Percentiles rank a stretch among this genome's conserved stretches.
Evolutionary conservation across 2,888 invertebrate genomes (phyloP).

Genomic region (Hypomecis atomaria): DNA sequence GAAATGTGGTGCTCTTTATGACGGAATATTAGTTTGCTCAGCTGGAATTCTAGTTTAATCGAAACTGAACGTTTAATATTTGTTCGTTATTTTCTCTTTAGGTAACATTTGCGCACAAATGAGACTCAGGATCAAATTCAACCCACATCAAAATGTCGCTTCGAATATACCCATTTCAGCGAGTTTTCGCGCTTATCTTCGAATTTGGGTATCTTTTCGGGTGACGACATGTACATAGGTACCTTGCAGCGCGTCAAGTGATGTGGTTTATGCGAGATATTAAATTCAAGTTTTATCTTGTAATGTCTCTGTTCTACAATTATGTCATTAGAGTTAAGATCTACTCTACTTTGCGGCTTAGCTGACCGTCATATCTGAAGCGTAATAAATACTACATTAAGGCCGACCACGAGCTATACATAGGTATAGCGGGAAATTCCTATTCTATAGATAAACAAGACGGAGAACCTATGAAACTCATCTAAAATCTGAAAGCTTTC

Average conservation of each 20-base stretch:
- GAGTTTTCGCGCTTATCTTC: slow-evolving; percentile 25
- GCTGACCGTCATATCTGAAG: too few species aligned
- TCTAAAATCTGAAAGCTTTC: too few species aligned
- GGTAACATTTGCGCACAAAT: slow-evolving; percentile 24
- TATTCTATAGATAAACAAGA: too few species aligned
- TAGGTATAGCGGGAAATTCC: too few species aligned
- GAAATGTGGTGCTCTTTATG: slow-evolving; percentile 59
- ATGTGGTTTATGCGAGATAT: slow-evolving; percentile 9
- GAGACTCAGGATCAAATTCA: slow-evolving; percentile 21
- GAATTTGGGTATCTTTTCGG: slow-evolving; percentile 24
- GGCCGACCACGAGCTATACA: too few species aligned
- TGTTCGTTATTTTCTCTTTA: slow-evolving; percentile 4
- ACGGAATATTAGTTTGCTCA: slow-evolving; percentile 55
- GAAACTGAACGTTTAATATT: slow-evolving; percentile 10
- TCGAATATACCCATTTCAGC: slow-evolving; percentile 28
- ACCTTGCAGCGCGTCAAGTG: slow-evolving; percentile 4
- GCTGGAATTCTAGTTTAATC: slow-evolving; percentile 23
- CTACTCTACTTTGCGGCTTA: too few species aligned
- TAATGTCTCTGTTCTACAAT: too few species aligned
- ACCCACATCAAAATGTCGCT: slow-evolving; percentile 34
- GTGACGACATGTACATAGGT: slow-evolving; percentile 21
- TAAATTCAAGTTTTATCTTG: not conserved
- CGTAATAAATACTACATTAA: too few species aligned
- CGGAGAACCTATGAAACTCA: too few species aligned
- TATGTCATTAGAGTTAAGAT: too few species aligned